Conservation (phyloP, 1,140 invertebrate genomes). For the Hermetia illucens region DNA sequence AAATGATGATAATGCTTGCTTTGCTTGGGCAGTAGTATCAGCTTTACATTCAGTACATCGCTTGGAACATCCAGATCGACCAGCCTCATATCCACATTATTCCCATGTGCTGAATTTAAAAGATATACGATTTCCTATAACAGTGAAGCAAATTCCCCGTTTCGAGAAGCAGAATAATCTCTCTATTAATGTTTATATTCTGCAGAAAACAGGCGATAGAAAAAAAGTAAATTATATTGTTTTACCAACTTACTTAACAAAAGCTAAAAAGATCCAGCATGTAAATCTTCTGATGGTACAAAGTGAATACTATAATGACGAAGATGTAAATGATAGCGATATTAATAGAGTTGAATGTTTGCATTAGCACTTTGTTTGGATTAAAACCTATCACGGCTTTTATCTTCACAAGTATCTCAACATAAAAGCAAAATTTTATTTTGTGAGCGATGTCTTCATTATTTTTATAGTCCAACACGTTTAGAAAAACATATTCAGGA, state of each 20-base stretch:
- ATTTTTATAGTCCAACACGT: slow-evolving; percentile 11
- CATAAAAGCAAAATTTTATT: slow-evolving; percentile 10
- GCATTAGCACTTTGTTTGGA: slow-evolving; percentile 11
- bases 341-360: too few species aligned
- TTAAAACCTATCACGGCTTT: slow-evolving; percentile 10
- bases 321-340: slow-evolving; percentile 5
- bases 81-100: too few species aligned
- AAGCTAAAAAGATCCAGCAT: neutral
- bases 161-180: too few species aligned
- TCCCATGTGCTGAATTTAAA: too few species aligned
- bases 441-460: slow-evolving; percentile 14
- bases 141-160: too few species aligned
- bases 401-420: slow-evolving; percentile 11
- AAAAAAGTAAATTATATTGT: too few species aligned
- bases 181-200: too few species aligned
- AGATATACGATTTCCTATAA: too few species aligned
- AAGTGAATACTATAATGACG: too few species aligned
- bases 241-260: slow-evolving; percentile 1
- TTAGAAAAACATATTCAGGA: slow-evolving; percentile 10
- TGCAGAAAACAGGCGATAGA: too few species aligned
- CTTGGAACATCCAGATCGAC: too few species aligned
- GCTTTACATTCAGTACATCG: too few species aligned
- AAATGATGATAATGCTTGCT: slow-evolving; percentile 17
- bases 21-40: slow-evolving; percentile 14
- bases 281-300: slow-evolving; percentile 8